Evolutionary conservation across 2,797 vertebrate genomes (phyloP), one percentile per base, ranked within the genome.

Genomic region (Epinephelus malabaricus): DNA sequence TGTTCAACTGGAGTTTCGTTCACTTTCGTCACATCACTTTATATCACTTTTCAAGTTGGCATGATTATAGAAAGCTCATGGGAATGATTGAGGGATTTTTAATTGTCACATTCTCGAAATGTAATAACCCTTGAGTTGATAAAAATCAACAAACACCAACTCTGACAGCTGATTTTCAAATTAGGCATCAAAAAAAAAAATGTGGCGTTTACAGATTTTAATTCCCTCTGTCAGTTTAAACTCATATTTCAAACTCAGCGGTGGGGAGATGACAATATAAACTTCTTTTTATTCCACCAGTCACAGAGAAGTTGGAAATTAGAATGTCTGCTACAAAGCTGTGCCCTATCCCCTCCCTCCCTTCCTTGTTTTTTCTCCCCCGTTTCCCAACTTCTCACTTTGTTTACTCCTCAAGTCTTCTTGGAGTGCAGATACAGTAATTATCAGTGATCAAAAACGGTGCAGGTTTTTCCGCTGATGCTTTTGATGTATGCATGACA

Each of bases 391-490:
- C 82, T 82, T 83, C 83, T 88, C 88, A 85, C 78, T 88, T 89
- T 88, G 87, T 92, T 90, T 95, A 90, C 89, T 94, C 90, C 83
- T 85, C 71, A 72, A 91, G 90, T 92, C 87, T 94, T 90, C 84
- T 92, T 88, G 78, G 90, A 95, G 93, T 92, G 93, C 92, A 90
- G 90, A 91, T 94, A 91, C 88, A 75, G 86, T 90, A 91, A 95
- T 95, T 94, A 96, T 90, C 93, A 89, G 91, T 94, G 95, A 96
- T 96, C 94, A 95, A 94, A 95, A 94, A 90, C 92, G 73, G 83
- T 78, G 45, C 84, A 84, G 87, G 76, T 88, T 91, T 88, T 88
- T 80, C 86, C 72, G 82, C 84, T 76, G 88, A 87, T 88, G 83
- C 86, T 81, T 89, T 90, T 90, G 88, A 92, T 90, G 88, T 79